Percentiles rank a stretch among this genome's conserved stretches.
phyloP scores from a whole-genome alignment of 1,140 invertebrate genomes.

The Heliconius melpomene region DNA sequence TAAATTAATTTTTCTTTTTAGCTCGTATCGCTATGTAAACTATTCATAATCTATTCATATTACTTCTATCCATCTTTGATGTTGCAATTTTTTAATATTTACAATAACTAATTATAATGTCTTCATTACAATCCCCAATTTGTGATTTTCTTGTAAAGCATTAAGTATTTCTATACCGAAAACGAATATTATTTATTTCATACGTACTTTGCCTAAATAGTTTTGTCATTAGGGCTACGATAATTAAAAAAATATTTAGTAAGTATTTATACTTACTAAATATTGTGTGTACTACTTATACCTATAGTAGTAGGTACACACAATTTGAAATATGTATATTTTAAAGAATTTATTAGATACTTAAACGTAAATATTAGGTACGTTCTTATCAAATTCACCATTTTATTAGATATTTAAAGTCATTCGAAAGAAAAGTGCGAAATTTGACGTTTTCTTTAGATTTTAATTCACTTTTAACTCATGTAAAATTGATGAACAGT shows the following conservation, averaged over 20 bases:
- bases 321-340: too few species aligned
- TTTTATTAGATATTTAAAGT: not conserved
- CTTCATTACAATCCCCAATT: not conserved
- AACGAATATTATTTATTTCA: not conserved
- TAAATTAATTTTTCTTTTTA: not conserved
- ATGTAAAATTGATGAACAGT: too few species aligned
- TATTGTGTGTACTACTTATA: too few species aligned
- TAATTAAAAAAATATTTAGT: not conserved
- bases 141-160: not conserved
- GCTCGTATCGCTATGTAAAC: not conserved
- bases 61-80: not conserved
- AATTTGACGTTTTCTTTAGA: not conserved
- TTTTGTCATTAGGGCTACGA: not conserved
- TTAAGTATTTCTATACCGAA: not conserved
- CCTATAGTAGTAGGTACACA: not conserved
- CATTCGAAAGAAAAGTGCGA: not conserved
- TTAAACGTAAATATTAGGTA: too few species aligned
- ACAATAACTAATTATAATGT: not conserved
- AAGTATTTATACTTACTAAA: too few species aligned
- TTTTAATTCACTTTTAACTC: not conserved
- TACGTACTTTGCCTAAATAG: constrained; percentile 5
- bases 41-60: not conserved
- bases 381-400: too few species aligned
- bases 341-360: too few species aligned
- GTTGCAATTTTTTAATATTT: not conserved